Base-by-base conservation (phyloP, 2,888 invertebrate species). In the Harpagoxenus sublaevis region DNA sequence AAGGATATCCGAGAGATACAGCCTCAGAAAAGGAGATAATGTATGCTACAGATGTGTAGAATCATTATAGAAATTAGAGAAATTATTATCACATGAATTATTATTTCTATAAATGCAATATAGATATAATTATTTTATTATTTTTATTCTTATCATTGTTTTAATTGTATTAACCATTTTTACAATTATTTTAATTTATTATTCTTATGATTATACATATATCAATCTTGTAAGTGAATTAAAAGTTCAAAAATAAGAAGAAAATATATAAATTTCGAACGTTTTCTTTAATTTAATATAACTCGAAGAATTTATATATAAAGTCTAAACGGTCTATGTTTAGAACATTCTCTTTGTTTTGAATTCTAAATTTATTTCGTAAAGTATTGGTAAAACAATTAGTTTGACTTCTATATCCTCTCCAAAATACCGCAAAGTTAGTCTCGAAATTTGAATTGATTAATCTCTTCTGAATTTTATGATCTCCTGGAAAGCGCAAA, bases 1-100 rank as follows among this genome's bases (percentile, higher is more conserved):
- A 83, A 95, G 94, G 84, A 95, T 96, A 71, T 92, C 95, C 15
- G 93, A 95, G 57, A 94, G 93, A 86, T 96, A 95, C 86, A 95
- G 94, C 85, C 93, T 96, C 31, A 92, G 93, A 87, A 92, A 93
- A 79, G 91, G 93, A 65, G 95, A 95, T 62, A 90, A 93, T 86
- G 96, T 96, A 93, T 90, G 93, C 65, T 28, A 65, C 15, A 74
- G 8, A 65, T n/a, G 23, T 65, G 8, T 65, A 23, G 9, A n/a
- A 35, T 35, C 0, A 42, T 42, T 65, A 0, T 66, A 45, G 1
- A 65, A 42, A 65, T 65, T 45, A 66, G 45, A 65, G 8, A 45
- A 65, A 65, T 63, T 63, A 65, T 65, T 45, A 3, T 39, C 62
- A 63, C 10, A n/a, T 23, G 0, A 62, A 62, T 3, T 6, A 60